Base-by-base conservation (phyloP, 2,888 invertebrate species). In the Ophion ellenae region DNA sequence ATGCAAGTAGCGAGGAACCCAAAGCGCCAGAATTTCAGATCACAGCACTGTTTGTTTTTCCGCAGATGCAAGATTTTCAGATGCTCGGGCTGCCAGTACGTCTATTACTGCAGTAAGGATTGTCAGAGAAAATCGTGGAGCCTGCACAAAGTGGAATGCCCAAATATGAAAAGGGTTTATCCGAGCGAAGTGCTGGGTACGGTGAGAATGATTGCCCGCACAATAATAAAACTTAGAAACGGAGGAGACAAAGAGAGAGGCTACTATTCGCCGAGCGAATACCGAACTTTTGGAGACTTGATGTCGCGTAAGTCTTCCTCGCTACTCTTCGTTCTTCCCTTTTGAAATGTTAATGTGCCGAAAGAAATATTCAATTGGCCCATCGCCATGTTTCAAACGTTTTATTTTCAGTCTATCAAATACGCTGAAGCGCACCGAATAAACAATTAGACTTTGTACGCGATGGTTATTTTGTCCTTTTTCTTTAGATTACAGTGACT, bases 51-150 rank as follows among this genome's bases (percentile, higher is more conserved):
- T 69, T 24, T 67, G 45, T 57, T 83, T 84, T 78, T 85, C 76
- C 88, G 89, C 94, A 97, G 97, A 91, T 95, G 95, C 73, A 96
- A 96, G 91, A 95, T 98, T 73, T 94, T 96, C 45, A 97, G 97
- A 94, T 99, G 99, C 94, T 97, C 97, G 0, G 96, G 96, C 76
- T 99, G 98, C 94, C 96, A 97, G 81, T 97, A 97, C 91, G 96
- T 97, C 0, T 96, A 96, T 93, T 99, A 98, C 91, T 99, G 99
- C 92, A 96, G 96, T 88, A 95, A 96, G 75, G 93, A 93, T 59
- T 99, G 99, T 94, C 99, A 99, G 94, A 96, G 95, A 93, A 95
- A 96, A 89, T 97, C 97, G 14, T 99, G 98, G 98, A 92, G 94
- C 11, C 95, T 97, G 84, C 98, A 98, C 93, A 98, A 97, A 94